phyloP scores from a whole-genome alignment of 2,888 invertebrate species.

The Callinectes sapidus region DNA sequence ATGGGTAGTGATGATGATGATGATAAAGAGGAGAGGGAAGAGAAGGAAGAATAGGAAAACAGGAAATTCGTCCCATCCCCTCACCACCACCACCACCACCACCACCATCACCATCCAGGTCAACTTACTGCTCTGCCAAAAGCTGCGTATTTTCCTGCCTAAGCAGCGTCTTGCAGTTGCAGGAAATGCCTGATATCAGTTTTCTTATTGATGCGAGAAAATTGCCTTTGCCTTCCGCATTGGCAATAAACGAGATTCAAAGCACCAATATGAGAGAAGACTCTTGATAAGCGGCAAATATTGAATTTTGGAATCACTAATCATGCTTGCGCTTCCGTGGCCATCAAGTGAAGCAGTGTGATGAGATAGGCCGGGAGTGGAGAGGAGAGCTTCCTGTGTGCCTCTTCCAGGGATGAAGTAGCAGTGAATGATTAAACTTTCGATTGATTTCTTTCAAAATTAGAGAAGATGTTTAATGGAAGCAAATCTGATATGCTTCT shows the following conservation, averaged over 20 bases:
- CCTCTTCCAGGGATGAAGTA: background rate
- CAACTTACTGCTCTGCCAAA: background rate
- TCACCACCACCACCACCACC: too few relatives aligned
- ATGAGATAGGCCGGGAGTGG: background rate
- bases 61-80: too few relatives aligned
- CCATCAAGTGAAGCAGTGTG: background rate
- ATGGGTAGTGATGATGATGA: background rate
- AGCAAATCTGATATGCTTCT: too few relatives aligned
- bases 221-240: background rate
- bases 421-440: background rate
- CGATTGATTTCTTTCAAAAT: background rate
- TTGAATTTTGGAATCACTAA: background rate
- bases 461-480: background rate
- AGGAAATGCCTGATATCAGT: background rate
- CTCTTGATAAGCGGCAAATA: background rate
- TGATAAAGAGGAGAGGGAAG: background rate
- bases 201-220: slow-evolving; percentile 17
- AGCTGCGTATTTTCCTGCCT: background rate
- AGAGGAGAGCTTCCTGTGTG: too few relatives aligned
- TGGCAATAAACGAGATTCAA: slow-evolving; percentile 16
- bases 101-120: background rate
- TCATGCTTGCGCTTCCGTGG: background rate
- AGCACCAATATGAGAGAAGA: background rate
- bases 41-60: background rate
- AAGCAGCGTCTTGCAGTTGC: background rate